These are phyloP conservation scores for Diorhabda sublineata DNA, from an alignment of 1,140 invertebrate species.

Conservation along the genomic window DNA sequence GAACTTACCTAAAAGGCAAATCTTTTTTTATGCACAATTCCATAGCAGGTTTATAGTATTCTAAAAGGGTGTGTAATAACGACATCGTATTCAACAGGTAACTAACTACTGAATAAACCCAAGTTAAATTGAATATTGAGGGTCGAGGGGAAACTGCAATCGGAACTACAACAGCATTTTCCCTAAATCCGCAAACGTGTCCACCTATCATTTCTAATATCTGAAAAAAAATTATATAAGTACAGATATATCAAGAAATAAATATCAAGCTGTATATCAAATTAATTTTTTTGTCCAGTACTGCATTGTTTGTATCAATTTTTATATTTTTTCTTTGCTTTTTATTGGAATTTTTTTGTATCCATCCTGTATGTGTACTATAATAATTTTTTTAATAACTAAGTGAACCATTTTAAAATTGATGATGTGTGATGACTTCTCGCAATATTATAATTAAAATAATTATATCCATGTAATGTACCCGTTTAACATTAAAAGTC, in stretches of 20 bases:
- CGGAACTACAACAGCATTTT: constrained; percentile 31
- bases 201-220: constrained; percentile 41
- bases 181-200: constrained; percentile 37
- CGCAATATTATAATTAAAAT: no score
- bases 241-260: background rate
- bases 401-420: no score
- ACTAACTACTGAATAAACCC: constrained; percentile 39
- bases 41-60: constrained; percentile 29
- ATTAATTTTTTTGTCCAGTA: no score
- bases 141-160: constrained; percentile 36
- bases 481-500: no score
- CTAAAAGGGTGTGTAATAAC: constrained; percentile 33
- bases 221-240: constrained; percentile 26
- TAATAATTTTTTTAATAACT: no score
- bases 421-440: no score
- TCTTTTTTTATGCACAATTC: constrained; percentile 29
- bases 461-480: no score
- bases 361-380: no score
- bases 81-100: constrained; percentile 33
- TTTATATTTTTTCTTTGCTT: no score
- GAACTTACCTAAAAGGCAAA: constrained; percentile 34
- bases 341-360: no score
- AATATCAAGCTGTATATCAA: no score
- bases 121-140: constrained; percentile 36
- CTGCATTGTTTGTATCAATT: no score